These are phyloP conservation scores for human DNA, from an alignment of 2,113 vertebrate genomes.

Conservation along the genomic window GRCh38 chr15:91026501-91027000, in stretches of 20 bases:
- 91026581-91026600: slow-evolving; percentile 37
- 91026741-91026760: background rate
- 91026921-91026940: slow-evolving; percentile 34
- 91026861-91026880: slow-evolving; percentile 42
- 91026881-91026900: background rate
- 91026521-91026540: slow-evolving; percentile 80
- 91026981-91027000: background rate
- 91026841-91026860: background rate
- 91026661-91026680: slow-evolving; percentile 42
- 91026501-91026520: slow-evolving; percentile 82
- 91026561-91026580: slow-evolving; percentile 44
- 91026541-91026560: slow-evolving; percentile 74
- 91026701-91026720: too few relatives aligned
- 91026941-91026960: slow-evolving; percentile 36
- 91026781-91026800: background rate
- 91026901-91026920: background rate
- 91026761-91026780: slow-evolving; percentile 44
- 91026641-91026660: slow-evolving; percentile 73
- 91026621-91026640: slow-evolving; percentile 45
- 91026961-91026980: background rate
- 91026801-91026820: slow-evolving; percentile 46
- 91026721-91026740: too few relatives aligned
- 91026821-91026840: slow-evolving; percentile 50
- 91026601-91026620: background rate
- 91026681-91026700: too few relatives aligned